Evolutionary conservation across 2,113 vertebrate species (phyloP).

Genomic region (Cervus canadensis): DNA sequence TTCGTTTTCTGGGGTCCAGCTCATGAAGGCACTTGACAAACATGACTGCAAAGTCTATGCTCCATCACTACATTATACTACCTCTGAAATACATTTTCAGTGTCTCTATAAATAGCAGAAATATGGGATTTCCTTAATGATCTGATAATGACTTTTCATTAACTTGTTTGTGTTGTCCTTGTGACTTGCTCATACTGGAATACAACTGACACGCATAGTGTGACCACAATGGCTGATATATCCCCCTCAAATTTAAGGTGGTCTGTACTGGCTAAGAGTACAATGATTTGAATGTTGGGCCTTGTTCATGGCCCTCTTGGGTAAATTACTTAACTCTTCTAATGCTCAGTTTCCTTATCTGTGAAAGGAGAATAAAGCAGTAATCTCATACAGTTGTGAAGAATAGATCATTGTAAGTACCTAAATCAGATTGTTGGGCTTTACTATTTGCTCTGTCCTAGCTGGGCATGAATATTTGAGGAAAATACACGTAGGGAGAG

Average conservation of each 20-base stretch:
- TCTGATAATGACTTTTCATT: background rate
- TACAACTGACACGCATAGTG: background rate
- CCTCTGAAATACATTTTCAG: background rate
- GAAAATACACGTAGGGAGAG: background rate
- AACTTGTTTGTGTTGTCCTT: background rate
- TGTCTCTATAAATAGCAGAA: background rate
- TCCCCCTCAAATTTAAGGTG: background rate
- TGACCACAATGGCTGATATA: background rate
- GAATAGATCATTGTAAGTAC: background rate
- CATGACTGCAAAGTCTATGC: background rate
- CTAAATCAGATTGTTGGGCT: background rate
- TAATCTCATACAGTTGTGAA: background rate
- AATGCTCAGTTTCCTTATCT: background rate
- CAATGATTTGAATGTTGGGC: background rate
- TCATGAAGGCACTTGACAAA: background rate
- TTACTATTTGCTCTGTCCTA: background rate
- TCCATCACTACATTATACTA: background rate
- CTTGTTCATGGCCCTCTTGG: background rate
- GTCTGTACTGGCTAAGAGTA: background rate
- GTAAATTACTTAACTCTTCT: background rate
- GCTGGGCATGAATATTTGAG: background rate
- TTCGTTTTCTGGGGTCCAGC: background rate
- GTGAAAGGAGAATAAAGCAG: background rate
- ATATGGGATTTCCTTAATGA: background rate
- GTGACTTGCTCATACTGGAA: background rate